phyloP scores from a whole-genome alignment of 2,888 invertebrate species.

The Netelia fuscicornis region DNA sequence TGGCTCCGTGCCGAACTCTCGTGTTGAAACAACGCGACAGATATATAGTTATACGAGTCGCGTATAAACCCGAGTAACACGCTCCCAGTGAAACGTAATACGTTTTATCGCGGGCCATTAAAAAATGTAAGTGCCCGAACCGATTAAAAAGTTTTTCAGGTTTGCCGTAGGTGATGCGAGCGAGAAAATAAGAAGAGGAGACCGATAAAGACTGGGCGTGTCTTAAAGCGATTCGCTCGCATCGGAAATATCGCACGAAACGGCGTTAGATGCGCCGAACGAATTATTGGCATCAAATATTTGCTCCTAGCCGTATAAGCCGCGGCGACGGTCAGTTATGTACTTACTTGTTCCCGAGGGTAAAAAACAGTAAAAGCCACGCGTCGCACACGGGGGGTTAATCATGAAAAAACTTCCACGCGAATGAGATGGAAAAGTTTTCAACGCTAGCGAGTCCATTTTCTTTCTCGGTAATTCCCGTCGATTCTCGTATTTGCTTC shows the following conservation, averaged over 20 bases:
- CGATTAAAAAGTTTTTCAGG: slow-evolving; percentile 9
- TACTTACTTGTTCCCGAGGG: slow-evolving; percentile 1
- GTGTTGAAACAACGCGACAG: slow-evolving; percentile 21
- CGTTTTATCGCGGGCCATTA: slow-evolving; percentile 34
- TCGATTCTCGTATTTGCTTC: slow-evolving; percentile 50
- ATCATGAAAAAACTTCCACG: slow-evolving; percentile 43
- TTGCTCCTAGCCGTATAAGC: slow-evolving; percentile 31
- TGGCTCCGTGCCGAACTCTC: slow-evolving; percentile 55
- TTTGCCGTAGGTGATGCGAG: not conserved
- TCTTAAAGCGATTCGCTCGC: slow-evolving; percentile 2
- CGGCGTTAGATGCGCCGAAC: not conserved
- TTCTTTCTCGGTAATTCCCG: slow-evolving; percentile 39
- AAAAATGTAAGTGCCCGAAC: slow-evolving; percentile 45
- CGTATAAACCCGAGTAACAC: not conserved
- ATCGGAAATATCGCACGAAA: slow-evolving; percentile 28
- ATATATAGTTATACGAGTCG: not conserved
- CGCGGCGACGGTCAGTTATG: slow-evolving; percentile 17
- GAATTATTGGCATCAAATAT: slow-evolving; percentile 60
- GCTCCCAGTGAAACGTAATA: not conserved
- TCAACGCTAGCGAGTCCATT: slow-evolving; percentile 9
- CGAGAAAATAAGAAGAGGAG: not conserved
- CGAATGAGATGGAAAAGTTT: slow-evolving; percentile 16
- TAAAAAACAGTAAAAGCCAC: slow-evolving; percentile 27
- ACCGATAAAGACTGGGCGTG: not conserved
- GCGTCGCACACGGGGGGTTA: not conserved